Conservation (phyloP, 2,797 vertebrate genomes). For the Hemitrygon akajei region DNA sequence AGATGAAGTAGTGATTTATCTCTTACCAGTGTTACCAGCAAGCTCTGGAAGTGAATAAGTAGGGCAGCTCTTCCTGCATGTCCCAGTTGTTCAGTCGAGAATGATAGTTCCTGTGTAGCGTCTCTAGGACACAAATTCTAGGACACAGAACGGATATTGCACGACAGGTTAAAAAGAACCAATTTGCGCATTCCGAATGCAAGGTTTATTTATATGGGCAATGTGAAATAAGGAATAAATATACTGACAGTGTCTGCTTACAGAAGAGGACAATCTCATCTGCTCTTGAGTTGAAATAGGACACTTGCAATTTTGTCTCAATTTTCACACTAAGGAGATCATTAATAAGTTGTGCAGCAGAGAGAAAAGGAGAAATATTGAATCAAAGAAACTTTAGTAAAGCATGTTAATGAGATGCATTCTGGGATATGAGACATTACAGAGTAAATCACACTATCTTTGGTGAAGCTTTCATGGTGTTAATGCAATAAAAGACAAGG, state of each 20-base stretch:
- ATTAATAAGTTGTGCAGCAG: not conserved
- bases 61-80: constrained; percentile 1
- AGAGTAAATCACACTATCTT: not conserved
- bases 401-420: not conserved
- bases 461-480: not conserved
- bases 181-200: not conserved
- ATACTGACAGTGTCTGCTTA: not conserved
- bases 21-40: not conserved
- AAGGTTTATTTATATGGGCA: not conserved
- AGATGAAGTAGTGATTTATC: constrained; percentile 27
- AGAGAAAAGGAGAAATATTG: not conserved
- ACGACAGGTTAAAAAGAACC: not conserved
- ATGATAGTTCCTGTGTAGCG: not conserved
- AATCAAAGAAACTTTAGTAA: not conserved
- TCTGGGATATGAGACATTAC: not conserved
- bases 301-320: not conserved
- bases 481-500: not conserved
- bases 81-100: constrained; percentile 29
- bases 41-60: not conserved
- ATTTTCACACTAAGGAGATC: not conserved
- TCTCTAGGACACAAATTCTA: constrained; percentile 22
- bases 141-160: constrained; percentile 22
- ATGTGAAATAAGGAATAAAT: not conserved
- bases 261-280: not conserved
- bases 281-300: not conserved